phyloP scores from a whole-genome alignment of 2,888 invertebrate species.

The Melitaea athalia region DNA sequence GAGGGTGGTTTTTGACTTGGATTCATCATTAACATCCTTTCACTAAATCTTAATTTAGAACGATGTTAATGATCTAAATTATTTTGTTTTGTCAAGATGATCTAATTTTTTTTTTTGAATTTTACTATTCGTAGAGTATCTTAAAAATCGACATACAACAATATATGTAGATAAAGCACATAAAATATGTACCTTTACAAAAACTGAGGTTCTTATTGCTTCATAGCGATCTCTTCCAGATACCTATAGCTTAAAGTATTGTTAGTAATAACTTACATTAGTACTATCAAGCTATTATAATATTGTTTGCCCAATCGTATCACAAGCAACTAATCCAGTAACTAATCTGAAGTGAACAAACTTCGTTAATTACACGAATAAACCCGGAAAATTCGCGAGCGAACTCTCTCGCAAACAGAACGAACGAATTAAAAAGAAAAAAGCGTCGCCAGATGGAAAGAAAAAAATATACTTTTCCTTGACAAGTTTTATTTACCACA shows the following conservation, averaged over 20 bases:
- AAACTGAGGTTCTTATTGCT: too few relatives aligned
- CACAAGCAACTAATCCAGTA: constrained; percentile 70
- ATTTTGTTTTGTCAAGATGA: not conserved
- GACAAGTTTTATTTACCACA: constrained; percentile 81
- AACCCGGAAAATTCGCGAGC: constrained; percentile 74
- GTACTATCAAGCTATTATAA: not conserved
- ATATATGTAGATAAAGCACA: too few relatives aligned
- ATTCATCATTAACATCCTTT: constrained; percentile 52
- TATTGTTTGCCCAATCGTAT: constrained; percentile 48
- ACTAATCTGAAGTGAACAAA: constrained; percentile 75
- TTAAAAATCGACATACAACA: too few relatives aligned
- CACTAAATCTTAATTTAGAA: constrained; percentile 25
- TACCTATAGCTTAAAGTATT: too few relatives aligned
- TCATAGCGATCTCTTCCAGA: too few relatives aligned
- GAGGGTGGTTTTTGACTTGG: constrained; percentile 55
- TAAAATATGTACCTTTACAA: too few relatives aligned
- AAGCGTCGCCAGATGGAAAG: constrained; percentile 65
- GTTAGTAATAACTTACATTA: too few relatives aligned
- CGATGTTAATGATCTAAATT: not conserved
- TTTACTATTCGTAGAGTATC: too few relatives aligned
- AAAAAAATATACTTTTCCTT: constrained; percentile 79
- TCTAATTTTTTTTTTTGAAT: too few relatives aligned
- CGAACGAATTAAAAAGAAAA: constrained; percentile 72
- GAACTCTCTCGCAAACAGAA: constrained; percentile 65
- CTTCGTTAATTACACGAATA: constrained; percentile 81